Percentiles rank a stretch among this genome's conserved stretches.
Evolutionary conservation across 1,140 invertebrate genomes (phyloP).

Genomic region (Apis dorsata): DNA sequence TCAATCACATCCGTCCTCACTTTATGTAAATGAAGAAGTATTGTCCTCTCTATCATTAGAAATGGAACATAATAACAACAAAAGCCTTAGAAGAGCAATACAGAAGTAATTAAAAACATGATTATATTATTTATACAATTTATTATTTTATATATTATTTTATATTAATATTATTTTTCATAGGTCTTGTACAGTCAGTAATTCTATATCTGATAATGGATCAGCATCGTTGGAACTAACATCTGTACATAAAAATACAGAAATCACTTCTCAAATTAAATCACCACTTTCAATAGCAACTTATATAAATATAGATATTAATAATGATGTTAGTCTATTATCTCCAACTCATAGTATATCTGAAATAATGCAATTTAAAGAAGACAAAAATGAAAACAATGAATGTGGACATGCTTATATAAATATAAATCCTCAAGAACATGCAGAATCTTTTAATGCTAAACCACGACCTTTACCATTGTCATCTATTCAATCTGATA

Average conservation of each 20-base stretch:
- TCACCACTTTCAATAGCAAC: slow-evolving; percentile 62
- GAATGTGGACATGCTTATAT: slow-evolving; percentile 82
- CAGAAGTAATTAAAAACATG: slow-evolving; percentile 69
- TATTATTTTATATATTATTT: neutral
- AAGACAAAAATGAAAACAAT: slow-evolving; percentile 61
- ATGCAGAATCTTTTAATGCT: slow-evolving; percentile 37
- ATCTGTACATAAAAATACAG: slow-evolving; percentile 48
- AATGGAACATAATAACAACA: slow-evolving; percentile 78
- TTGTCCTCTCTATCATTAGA: slow-evolving; percentile 70
- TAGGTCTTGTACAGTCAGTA: slow-evolving; percentile 73
- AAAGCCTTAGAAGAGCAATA: slow-evolving; percentile 72
- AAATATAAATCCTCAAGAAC: slow-evolving; percentile 82
- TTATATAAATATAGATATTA: slow-evolving; percentile 77
- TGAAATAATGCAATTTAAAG: slow-evolving; percentile 54
- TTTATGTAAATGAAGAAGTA: slow-evolving; percentile 77
- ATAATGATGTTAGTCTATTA: slow-evolving; percentile 68
- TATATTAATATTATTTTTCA: slow-evolving; percentile 18
- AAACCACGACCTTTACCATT: slow-evolving; percentile 63
- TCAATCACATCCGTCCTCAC: slow-evolving; percentile 73
- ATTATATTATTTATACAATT: neutral
- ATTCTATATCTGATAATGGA: slow-evolving; percentile 70
- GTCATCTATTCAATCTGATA: slow-evolving; percentile 60
- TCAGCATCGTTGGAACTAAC: slow-evolving; percentile 63
- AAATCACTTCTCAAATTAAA: slow-evolving; percentile 47
- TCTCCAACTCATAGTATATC: slow-evolving; percentile 71